These are phyloP conservation scores for Ptychobarbus kaznakovi DNA, from an alignment of 2,797 vertebrate species.

Conservation along the genomic window DNA sequence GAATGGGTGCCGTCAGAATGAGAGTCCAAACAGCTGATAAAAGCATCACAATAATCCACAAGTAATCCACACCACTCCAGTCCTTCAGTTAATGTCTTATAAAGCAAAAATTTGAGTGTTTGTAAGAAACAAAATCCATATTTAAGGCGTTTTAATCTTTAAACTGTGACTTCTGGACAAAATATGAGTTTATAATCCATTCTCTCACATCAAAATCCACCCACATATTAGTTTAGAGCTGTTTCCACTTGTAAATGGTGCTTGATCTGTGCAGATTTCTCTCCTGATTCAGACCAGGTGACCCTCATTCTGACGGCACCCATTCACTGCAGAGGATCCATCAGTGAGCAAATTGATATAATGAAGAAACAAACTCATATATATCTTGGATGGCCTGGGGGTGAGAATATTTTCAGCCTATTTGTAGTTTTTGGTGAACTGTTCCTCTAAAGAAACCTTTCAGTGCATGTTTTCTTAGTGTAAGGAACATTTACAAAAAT, in stretches of 20 bases:
- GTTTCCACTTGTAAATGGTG: no score
- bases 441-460: neutral
- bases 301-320: no score
- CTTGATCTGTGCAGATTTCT: no score
- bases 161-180: neutral
- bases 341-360: no score
- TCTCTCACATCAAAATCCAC: neutral
- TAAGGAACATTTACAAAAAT: neutral
- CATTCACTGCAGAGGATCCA: no score
- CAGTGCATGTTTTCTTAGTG: neutral
- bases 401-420: no score
- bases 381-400: no score
- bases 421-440: no score
- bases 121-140: neutral
- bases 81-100: neutral
- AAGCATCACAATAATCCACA: neutral
- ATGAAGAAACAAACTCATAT: no score
- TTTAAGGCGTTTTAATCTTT: neutral
- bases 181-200: neutral
- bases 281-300: no score
- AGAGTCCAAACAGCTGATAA: neutral
- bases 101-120: neutral
- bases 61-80: neutral
- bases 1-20: neutral
- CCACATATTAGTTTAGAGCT: no score